Conservation (phyloP, 2,113 vertebrate genomes). For the Sinocyclocheilus anshuiensis region DNA sequence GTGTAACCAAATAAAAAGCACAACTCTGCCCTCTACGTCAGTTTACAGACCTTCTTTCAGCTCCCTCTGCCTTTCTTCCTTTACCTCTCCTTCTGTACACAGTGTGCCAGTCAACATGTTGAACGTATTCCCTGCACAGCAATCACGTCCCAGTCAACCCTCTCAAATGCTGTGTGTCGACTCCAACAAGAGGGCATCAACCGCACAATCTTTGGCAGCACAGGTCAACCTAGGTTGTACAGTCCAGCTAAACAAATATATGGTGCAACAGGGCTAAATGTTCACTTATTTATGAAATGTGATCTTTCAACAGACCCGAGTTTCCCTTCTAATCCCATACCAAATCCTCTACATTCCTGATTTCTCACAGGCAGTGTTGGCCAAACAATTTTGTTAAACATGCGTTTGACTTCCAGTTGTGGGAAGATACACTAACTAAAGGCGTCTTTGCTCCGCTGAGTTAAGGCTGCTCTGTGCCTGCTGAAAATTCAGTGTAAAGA, state of each 20-base stretch:
- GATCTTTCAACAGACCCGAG: background rate
- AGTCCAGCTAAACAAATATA: constrained; percentile 30
- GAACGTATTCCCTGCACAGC: background rate
- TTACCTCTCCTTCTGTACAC: constrained; percentile 37
- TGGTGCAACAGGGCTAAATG: constrained; percentile 1
- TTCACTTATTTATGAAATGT: background rate
- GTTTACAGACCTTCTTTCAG: background rate
- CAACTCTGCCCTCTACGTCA: background rate
- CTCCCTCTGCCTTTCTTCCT: background rate
- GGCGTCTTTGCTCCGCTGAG: background rate
- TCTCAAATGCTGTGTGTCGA: background rate
- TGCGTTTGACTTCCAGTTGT: constrained; percentile 2
- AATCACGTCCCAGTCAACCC: background rate
- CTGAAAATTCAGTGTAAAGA: no score
- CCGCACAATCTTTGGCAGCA: constrained; percentile 38
- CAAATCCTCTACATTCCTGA: constrained; percentile 31
- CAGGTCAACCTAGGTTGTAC: background rate
- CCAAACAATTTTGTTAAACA: constrained; percentile 6
- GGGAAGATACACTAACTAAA: background rate
- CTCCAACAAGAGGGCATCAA: constrained; percentile 19
- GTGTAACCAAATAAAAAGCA: background rate
- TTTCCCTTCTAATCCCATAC: constrained; percentile 7
- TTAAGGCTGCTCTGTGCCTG: no score
- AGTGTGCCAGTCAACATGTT: constrained; percentile 22
- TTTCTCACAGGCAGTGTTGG: constrained; percentile 27